Evolutionary conservation across 1,140 invertebrate species (phyloP).

Genomic region (Elymnias hypermnestra): DNA sequence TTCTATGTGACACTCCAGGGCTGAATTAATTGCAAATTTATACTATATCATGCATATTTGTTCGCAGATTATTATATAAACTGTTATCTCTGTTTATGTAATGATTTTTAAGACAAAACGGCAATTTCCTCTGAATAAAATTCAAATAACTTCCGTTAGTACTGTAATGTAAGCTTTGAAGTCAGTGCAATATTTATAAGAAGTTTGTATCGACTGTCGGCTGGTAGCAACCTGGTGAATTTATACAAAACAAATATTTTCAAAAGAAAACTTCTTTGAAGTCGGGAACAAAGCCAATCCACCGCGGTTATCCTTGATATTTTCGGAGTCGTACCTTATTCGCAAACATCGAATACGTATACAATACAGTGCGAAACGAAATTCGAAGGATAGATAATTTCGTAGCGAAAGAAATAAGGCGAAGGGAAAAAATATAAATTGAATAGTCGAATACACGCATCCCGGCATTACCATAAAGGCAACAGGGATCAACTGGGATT

Average conservation of each 20-base stretch:
- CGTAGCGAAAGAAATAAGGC: conserved; percentile 68
- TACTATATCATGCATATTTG: too few species aligned
- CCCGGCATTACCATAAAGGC: conserved; percentile 75
- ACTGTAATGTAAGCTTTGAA: conserved; percentile 28
- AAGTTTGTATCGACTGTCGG: conserved; percentile 32
- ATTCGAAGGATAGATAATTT: conserved; percentile 75
- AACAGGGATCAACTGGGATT: conserved; percentile 73
- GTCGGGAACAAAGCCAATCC: conserved; percentile 71
- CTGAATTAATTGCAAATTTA: too few species aligned
- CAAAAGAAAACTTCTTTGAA: conserved; percentile 69
- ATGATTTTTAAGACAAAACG: too few species aligned
- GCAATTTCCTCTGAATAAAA: too few species aligned
- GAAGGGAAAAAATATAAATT: conserved; percentile 74
- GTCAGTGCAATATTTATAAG: conserved; percentile 38
- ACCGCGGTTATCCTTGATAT: conserved; percentile 71
- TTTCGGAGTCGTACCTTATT: conserved; percentile 71
- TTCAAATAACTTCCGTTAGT: background rate
- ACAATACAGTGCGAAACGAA: conserved; percentile 74
- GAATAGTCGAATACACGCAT: conserved; percentile 76
- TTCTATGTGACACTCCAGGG: too few species aligned
- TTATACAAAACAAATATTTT: conserved; percentile 60
- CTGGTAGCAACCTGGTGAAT: conserved; percentile 36
- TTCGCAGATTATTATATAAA: too few species aligned
- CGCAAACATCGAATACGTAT: conserved; percentile 69
- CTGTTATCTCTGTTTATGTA: too few species aligned